Percentiles rank a stretch among this genome's conserved stretches.
Conservation (phyloP, 2,113 vertebrate genomes). For the Xiphorhynchus elegans region DNA sequence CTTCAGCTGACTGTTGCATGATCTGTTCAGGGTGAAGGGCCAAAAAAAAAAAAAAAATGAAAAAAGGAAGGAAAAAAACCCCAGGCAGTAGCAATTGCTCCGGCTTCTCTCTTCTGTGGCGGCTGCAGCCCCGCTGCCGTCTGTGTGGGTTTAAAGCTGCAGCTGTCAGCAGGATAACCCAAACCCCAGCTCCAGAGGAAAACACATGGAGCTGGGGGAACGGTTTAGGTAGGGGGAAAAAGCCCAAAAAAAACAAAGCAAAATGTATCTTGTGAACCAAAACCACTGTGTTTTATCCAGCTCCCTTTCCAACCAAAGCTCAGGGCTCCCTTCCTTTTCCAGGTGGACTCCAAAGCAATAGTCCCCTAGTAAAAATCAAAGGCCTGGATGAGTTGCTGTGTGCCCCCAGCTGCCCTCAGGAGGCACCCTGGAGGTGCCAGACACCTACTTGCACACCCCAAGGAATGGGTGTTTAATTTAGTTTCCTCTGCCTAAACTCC, state of each 20-base stretch:
- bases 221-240: rapidly evolving
- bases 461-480: not conserved
- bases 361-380: not conserved
- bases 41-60: not conserved
- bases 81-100: slow-evolving; percentile 25
- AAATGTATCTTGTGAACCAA: not conserved
- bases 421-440: rapidly evolving
- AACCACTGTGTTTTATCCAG: not conserved
- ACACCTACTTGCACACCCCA: not conserved
- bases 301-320: not conserved
- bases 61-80: not conserved
- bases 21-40: not conserved
- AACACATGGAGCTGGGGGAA: not conserved
- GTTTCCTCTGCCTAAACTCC: not conserved
- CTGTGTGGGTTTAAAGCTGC: not conserved
- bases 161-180: not conserved
- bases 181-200: not conserved
- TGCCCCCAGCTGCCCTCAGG: not conserved
- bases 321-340: not conserved
- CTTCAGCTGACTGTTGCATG: slow-evolving; percentile 8
- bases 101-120: rapidly evolving
- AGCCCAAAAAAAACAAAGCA: rapidly evolving
- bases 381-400: not conserved
- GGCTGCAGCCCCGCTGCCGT: not conserved
- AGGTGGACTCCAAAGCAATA: not conserved